Evolutionary conservation across 2,888 invertebrate species (phyloP).

Genomic region (Ditylenchus weischeri): DNA sequence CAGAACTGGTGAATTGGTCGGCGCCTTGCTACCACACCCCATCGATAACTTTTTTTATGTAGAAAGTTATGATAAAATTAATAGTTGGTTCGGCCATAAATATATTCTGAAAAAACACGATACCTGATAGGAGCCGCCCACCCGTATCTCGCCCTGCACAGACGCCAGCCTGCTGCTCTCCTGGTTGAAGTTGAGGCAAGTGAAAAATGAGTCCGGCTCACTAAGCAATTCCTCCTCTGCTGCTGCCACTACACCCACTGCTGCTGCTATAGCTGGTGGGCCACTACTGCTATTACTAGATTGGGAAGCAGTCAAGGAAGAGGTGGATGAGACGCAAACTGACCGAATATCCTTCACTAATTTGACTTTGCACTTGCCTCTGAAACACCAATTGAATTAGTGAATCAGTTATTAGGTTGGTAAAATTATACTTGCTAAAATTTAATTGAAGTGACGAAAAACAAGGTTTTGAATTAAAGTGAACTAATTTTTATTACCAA

Average conservation of each 20-base stretch:
- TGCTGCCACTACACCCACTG: neutral
- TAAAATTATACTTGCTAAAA: slow-evolving; percentile 1
- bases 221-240: neutral
- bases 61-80: too few relatives aligned
- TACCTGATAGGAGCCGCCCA: slow-evolving; percentile 67
- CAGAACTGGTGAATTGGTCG: too few relatives aligned
- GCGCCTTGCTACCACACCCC: too few relatives aligned
- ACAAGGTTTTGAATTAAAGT: neutral
- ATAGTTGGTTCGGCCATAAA: too few relatives aligned
- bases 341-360: slow-evolving; percentile 64
- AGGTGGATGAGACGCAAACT: slow-evolving; percentile 14
- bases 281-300: neutral
- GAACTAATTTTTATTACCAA: too few relatives aligned
- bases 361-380: slow-evolving; percentile 64
- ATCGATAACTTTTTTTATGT: too few relatives aligned
- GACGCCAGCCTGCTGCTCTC: slow-evolving; percentile 66
- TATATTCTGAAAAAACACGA: too few relatives aligned
- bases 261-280: slow-evolving; percentile 34
- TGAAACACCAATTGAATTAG: slow-evolving; percentile 45
- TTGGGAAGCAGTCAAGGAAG: neutral
- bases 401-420: too few relatives aligned
- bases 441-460: neutral
- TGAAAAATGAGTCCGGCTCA: slow-evolving; percentile 61
- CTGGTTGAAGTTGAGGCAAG: slow-evolving; percentile 65
- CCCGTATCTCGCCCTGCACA: slow-evolving; percentile 66